Percentiles rank a stretch among this genome's conserved stretches.
These are phyloP conservation scores for Ochlodes sylvanus DNA, from an alignment of 2,888 invertebrate genomes.

Conservation along the genomic window DNA sequence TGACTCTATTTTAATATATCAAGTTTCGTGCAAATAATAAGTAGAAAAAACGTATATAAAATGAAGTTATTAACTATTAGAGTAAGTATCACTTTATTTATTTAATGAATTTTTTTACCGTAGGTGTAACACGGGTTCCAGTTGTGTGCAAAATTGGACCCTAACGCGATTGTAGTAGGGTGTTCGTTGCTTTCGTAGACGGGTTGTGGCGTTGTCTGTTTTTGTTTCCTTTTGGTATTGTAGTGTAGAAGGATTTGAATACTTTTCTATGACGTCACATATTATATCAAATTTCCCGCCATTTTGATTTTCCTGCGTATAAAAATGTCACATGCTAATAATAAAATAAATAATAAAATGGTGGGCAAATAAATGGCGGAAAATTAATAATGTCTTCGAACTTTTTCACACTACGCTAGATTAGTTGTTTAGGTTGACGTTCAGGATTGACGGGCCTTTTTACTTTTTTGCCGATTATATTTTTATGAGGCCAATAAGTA, in stretches of 20 bases:
- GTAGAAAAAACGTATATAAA: slow-evolving; percentile 31
- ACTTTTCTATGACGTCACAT: slow-evolving; percentile 11
- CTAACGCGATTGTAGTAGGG: slow-evolving; percentile 40
- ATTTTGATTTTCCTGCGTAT: too few relatives aligned
- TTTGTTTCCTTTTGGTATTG: slow-evolving; percentile 20
- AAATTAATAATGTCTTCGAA: neutral
- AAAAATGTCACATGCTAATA: too few relatives aligned
- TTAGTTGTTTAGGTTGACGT: slow-evolving; percentile 13
- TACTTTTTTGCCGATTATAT: slow-evolving; percentile 22
- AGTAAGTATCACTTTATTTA: slow-evolving; percentile 70
- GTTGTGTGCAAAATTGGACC: slow-evolving; percentile 46
- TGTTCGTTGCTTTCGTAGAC: slow-evolving; percentile 49
- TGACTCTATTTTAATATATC: slow-evolving; percentile 77
- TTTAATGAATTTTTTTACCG: slow-evolving; percentile 55
- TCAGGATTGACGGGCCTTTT: slow-evolving; percentile 23
- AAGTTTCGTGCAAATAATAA: slow-evolving; percentile 66
- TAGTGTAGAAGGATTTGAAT: slow-evolving; percentile 18
- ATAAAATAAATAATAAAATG: too few relatives aligned
- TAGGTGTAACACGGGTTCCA: slow-evolving; percentile 27
- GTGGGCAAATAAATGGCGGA: neutral
- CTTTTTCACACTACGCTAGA: slow-evolving; percentile 10
- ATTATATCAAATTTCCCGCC: neutral
- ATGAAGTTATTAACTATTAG: slow-evolving; percentile 77
- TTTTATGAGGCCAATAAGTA: slow-evolving; percentile 15
- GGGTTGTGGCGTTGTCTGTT: slow-evolving; percentile 32